Evolutionary conservation across 2,888 invertebrate genomes (phyloP).

Genomic region (Oxyteleia sp.): DNA sequence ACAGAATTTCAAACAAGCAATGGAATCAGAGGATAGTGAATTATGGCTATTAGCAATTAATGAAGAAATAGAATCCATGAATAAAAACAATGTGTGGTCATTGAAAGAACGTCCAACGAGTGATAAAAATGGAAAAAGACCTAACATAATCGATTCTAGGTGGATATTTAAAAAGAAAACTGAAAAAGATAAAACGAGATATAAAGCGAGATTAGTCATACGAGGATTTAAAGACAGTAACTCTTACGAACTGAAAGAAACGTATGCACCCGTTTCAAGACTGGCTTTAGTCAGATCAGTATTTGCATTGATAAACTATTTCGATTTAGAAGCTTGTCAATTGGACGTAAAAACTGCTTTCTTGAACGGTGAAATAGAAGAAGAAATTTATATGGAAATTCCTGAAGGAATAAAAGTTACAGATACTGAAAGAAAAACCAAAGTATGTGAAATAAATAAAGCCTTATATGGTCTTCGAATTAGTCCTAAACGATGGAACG

Average conservation of each 20-base stretch:
- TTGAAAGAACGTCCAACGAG: constrained; percentile 7
- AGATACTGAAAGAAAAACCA: constrained; percentile 10
- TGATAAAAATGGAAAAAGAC: constrained; percentile 13
- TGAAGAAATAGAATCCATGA: constrained; percentile 28
- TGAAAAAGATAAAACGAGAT: constrained; percentile 15
- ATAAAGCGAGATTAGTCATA: constrained; percentile 48
- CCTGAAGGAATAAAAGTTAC: constrained; percentile 15
- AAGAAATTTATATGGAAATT: constrained; percentile 4
- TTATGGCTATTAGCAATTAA: constrained; percentile 20
- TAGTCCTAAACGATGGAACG: neutral
- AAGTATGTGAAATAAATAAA: neutral
- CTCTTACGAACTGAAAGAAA: constrained; percentile 53
- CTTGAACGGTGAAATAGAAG: constrained; percentile 39
- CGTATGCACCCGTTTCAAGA: constrained; percentile 57
- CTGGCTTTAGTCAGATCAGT: constrained; percentile 50
- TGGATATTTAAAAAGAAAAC: constrained; percentile 70
- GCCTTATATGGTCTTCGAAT: neutral
- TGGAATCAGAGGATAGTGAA: constrained; percentile 16
- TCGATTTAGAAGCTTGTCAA: constrained; percentile 29
- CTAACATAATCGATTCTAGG: constrained; percentile 52
- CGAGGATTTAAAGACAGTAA: constrained; percentile 65
- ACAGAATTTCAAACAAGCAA: neutral
- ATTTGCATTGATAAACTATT: constrained; percentile 51
- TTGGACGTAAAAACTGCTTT: constrained; percentile 60
- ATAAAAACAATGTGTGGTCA: constrained; percentile 27